Evolutionary conservation across 2,113 vertebrate species (phyloP).

Genomic region (Thinocorus orbignyianus): DNA sequence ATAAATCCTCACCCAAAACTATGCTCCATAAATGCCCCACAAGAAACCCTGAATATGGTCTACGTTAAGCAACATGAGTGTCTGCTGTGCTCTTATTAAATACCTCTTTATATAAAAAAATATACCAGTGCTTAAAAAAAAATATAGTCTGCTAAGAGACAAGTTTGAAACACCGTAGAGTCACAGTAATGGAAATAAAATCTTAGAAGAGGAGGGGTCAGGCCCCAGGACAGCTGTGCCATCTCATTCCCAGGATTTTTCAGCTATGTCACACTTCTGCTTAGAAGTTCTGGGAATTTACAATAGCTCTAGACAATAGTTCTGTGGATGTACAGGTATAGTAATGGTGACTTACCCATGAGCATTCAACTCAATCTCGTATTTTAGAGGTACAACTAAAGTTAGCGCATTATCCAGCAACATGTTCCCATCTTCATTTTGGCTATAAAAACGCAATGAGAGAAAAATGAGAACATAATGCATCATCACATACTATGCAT

Average conservation of each 20-base stretch:
- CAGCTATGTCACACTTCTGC: neutral
- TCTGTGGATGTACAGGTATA: neutral
- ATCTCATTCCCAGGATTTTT: neutral
- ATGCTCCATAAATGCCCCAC: neutral
- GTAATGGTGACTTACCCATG: conserved; percentile 82
- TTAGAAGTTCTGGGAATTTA: neutral
- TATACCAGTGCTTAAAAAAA: neutral
- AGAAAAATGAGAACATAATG: neutral
- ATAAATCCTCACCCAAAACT: neutral
- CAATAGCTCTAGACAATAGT: neutral
- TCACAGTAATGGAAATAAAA: neutral
- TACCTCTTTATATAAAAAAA: neutral
- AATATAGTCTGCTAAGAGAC: neutral
- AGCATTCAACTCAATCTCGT: conserved; percentile 80
- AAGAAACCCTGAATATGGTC: neutral
- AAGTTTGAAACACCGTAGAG: rapidly evolving
- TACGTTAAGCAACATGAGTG: neutral
- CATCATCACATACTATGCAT: neutral
- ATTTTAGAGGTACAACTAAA: conserved; percentile 83
- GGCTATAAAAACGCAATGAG: conserved; percentile 70
- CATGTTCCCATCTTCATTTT: conserved; percentile 78
- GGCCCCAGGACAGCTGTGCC: neutral
- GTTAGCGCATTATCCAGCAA: conserved; percentile 76
- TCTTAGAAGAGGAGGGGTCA: neutral
- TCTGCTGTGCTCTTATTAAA: neutral